These are phyloP conservation scores for Aix galericulata DNA, from an alignment of 2,113 vertebrate genomes.

Conservation along the genomic window DNA sequence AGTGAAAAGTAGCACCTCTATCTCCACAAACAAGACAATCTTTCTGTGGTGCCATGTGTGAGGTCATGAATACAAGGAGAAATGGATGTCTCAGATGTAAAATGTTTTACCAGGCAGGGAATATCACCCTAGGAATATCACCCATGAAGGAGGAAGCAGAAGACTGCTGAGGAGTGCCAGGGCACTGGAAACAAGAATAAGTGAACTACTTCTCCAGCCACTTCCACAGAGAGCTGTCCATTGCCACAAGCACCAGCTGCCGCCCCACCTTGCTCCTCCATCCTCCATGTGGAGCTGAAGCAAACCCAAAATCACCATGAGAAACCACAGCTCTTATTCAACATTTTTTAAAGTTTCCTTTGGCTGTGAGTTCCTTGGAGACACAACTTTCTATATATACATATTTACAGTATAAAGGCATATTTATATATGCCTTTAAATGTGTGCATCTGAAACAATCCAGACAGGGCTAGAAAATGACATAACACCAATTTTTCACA, in stretches of 20 bases:
- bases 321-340: background rate
- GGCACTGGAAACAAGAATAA: background rate
- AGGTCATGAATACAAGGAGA: background rate
- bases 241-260: background rate
- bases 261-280: background rate
- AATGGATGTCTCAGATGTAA: rapidly evolving
- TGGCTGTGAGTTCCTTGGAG: background rate
- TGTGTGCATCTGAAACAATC: background rate
- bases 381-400: background rate
- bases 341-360: background rate
- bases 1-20: background rate
- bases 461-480: background rate
- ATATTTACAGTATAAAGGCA: background rate
- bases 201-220: background rate
- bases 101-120: background rate
- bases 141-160: background rate
- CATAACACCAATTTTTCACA: background rate
- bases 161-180: background rate
- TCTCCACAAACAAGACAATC: rapidly evolving
- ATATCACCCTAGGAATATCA: background rate
- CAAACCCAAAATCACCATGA: too few relatives aligned
- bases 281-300: too few relatives aligned
- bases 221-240: background rate
- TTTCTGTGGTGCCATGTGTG: background rate
- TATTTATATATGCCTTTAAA: background rate